A percentile compares a stretch with the other conserved stretches of the same genome.
Evolutionary conservation across 2,888 invertebrate species (phyloP).

Genomic region (Harpalus rufipes): DNA sequence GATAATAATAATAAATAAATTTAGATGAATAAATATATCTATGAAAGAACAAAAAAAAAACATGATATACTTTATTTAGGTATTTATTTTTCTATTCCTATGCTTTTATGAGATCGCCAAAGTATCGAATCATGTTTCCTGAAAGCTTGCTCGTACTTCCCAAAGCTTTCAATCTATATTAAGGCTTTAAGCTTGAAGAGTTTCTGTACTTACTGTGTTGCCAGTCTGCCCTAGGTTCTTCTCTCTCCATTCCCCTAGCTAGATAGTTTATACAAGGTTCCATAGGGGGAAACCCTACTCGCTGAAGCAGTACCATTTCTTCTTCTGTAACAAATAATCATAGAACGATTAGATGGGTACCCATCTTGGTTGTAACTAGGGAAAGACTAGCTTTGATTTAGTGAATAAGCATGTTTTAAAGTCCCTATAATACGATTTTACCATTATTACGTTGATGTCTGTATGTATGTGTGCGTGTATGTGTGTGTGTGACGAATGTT

Average conservation of each 20-base stretch:
- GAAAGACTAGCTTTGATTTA: too few species aligned
- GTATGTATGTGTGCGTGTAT: too few species aligned
- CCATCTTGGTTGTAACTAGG: too few species aligned
- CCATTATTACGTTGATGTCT: too few species aligned
- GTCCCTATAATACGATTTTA: too few species aligned
- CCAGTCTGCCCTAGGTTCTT: conserved; percentile 89
- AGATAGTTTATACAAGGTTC: conserved; percentile 90
- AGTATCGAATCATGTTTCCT: neutral
- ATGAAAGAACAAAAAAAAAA: too few species aligned
- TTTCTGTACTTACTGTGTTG: conserved; percentile 83
- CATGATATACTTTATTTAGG: too few species aligned
- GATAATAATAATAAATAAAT: too few species aligned
- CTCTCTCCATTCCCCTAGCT: conserved; percentile 84
- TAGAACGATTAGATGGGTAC: neutral
- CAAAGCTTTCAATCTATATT: conserved; percentile 8
- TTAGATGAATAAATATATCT: too few species aligned
- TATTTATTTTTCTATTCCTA: too few species aligned
- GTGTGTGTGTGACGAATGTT: too few species aligned
- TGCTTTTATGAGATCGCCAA: neutral
- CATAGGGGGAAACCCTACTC: conserved; percentile 84
- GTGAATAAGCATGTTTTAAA: too few species aligned
- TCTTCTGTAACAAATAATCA: conserved; percentile 79
- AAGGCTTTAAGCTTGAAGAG: conserved; percentile 64
- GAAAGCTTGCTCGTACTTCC: neutral
- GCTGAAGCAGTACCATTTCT: conserved; percentile 84